These are phyloP conservation scores for Tetragonula clypearis DNA, from an alignment of 1,140 invertebrate genomes.

Conservation along the genomic window DNA sequence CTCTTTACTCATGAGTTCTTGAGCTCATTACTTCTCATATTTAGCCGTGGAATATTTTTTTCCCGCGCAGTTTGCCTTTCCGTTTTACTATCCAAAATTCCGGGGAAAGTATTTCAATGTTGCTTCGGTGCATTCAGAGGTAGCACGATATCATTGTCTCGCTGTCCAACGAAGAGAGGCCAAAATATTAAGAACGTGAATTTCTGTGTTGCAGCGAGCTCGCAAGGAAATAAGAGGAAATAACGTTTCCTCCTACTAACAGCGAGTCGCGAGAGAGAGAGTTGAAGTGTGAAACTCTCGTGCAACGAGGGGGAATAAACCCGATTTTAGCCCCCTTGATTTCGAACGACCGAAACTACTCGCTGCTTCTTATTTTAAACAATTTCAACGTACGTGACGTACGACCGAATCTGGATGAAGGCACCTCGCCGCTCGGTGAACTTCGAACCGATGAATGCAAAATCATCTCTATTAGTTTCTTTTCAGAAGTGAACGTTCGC, in stretches of 20 bases:
- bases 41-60: too few species aligned
- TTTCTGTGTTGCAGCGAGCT: not conserved
- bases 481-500: not conserved
- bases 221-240: conserved; percentile 22
- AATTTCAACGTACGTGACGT: not conserved
- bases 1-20: too few species aligned
- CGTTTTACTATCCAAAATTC: not conserved
- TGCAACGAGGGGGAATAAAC: not conserved
- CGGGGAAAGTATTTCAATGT: not conserved
- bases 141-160: too few species aligned
- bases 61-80: too few species aligned
- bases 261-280: not conserved
- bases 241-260: conserved; percentile 19
- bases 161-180: not conserved
- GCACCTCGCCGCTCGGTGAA: not conserved
- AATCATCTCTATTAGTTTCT: not conserved
- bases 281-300: not conserved
- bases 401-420: not conserved
- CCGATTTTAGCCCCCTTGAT: not conserved
- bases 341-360: not conserved
- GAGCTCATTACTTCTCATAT: too few species aligned
- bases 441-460: not conserved
- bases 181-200: conserved; percentile 14
- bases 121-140: not conserved
- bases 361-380: not conserved